Conservation (phyloP, 2,113 vertebrate genomes). For the Dermatemys mawii region DNA sequence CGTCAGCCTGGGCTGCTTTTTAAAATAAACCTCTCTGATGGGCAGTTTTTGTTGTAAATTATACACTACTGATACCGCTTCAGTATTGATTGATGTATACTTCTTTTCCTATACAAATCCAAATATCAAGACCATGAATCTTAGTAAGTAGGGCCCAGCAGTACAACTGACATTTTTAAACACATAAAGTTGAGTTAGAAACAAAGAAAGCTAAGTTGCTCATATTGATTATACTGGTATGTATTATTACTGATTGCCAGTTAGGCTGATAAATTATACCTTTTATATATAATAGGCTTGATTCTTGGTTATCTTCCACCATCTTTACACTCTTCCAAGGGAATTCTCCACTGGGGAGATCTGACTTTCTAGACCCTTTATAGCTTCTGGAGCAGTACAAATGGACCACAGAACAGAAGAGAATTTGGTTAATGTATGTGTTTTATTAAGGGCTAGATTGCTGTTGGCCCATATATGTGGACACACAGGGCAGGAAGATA, state of each 20-base stretch:
- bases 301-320: not conserved
- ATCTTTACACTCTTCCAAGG: not conserved
- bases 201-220: not conserved
- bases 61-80: not conserved
- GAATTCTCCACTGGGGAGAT: not conserved
- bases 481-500: not conserved
- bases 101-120: not conserved
- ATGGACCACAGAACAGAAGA: not conserved
- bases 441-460: not conserved
- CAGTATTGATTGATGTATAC: not conserved
- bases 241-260: not conserved
- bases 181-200: not conserved
- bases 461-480: not conserved
- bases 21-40: not conserved
- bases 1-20: not conserved
- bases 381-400: not conserved
- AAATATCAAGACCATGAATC: not conserved
- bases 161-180: not conserved
- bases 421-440: not conserved
- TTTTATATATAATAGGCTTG: not conserved
- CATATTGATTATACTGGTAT: not conserved
- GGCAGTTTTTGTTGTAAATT: not conserved
- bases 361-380: not conserved
- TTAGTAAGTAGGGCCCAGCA: accelerated
- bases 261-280: not conserved